A percentile compares a stretch with the other conserved stretches of the same genome.
These are phyloP conservation scores for Alviniconcha strummeri DNA, from an alignment of 2,888 invertebrate genomes.

Conservation along the genomic window DNA sequence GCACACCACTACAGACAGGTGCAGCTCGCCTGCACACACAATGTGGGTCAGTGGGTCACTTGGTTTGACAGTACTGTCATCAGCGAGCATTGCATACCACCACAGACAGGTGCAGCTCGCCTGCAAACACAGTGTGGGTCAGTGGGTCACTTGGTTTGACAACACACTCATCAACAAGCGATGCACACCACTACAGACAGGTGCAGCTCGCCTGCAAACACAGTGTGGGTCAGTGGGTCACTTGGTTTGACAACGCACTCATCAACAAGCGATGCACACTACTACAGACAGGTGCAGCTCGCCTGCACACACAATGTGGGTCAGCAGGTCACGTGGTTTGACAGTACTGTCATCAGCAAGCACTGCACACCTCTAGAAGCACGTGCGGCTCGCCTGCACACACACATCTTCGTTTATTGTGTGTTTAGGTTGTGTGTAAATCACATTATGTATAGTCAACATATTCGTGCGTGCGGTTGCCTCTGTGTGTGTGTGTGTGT, in stretches of 20 bases:
- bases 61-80: neutral
- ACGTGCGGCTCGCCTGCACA: neutral
- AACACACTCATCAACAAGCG: neutral
- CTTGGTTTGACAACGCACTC: neutral
- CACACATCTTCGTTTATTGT: neutral
- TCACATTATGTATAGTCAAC: too few species aligned
- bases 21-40: neutral
- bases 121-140: conserved; percentile 46
- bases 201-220: neutral
- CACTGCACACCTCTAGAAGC: neutral
- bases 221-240: neutral
- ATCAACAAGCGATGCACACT: neutral
- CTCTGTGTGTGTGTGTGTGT: conserved; percentile 23
- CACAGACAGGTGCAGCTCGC: conserved; percentile 64
- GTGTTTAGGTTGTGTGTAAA: neutral
- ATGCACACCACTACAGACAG: neutral
- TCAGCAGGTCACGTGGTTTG: neutral
- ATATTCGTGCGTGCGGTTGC: neutral
- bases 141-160: neutral
- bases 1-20: neutral
- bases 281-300: conserved; percentile 63
- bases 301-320: conserved; percentile 51
- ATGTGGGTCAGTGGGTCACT: neutral
- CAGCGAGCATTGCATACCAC: neutral
- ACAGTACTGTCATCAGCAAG: neutral